Base-by-base conservation (phyloP, 2,888 invertebrate genomes). In the Lasioglossum villosulum region DNA sequence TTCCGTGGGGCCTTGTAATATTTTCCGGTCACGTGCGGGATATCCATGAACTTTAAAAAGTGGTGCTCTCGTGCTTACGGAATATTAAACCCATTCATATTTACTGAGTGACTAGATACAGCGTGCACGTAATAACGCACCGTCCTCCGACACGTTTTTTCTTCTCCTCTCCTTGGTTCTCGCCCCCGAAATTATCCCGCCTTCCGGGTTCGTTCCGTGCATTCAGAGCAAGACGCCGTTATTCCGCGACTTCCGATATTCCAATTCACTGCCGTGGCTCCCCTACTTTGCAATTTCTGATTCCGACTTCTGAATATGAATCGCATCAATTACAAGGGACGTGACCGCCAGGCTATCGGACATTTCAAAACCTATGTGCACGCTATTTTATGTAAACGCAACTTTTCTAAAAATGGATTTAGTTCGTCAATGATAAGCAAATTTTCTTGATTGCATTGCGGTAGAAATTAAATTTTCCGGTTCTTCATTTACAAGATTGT, bases 71-170 rank as follows among this genome's bases (percentile, higher is more conserved):
- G 93, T 94, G 94, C 93, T 93, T 93, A 93, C 92, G 88, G 93
- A 94, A 94, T 94, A 94, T 94, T 93, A 94, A 94, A 93, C 90
- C 91, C 91, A 93, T 93, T 93, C 92, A 91, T 93, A 94, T 93
- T 93, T 93, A 93, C 92, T 27, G 90, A 85, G 84, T 42, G 83
- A 90, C 88, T 90, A 89, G 91, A 92, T 92, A 92, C 86, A 86
- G 86, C 90, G 89, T 87, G 85, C 87, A 87, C 89, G 89, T 92
- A 91, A 92, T 92, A 90, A 90, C 86, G 89, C 90, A 89, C 86
- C 83, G 34, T 42, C 19, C 52, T 56, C 72, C 42, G 52, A 52
- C 52, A 52, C 52, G 52, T 52, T 75, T 39, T 59, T 59, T 59
- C 27, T 27, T 27, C 59, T 5, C 5, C 59, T 5, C 27, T 5